A percentile compares a stretch with the other conserved stretches of the same genome.
Conservation (phyloP, 2,888 invertebrate species). For the Synanthedon vespiformis region DNA sequence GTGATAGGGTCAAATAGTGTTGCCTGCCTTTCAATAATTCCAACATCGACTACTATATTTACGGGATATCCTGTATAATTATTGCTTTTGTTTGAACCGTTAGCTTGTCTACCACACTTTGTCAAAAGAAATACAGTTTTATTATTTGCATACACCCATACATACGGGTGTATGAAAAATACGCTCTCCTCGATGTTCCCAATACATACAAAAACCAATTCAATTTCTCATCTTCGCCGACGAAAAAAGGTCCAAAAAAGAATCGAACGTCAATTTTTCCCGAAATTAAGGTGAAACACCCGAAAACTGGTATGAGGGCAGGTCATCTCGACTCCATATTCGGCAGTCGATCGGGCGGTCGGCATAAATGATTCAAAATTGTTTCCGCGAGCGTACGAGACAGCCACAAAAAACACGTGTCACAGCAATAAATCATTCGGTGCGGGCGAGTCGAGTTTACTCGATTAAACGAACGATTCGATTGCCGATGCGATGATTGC, state of each 20-base stretch:
- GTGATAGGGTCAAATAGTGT: no score
- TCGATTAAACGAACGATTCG: slow-evolving; percentile 63
- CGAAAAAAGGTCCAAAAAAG: slow-evolving; percentile 26
- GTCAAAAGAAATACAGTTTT: no score
- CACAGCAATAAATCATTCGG: slow-evolving; percentile 64
- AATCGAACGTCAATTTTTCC: slow-evolving; percentile 31
- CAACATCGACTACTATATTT: no score
- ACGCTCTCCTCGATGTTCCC: not conserved
- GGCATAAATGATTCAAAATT: slow-evolving; percentile 65
- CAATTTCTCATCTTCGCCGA: slow-evolving; percentile 38
- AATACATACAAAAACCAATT: slow-evolving; percentile 14
- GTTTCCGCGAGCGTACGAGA: slow-evolving; percentile 54
- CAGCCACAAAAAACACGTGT: slow-evolving; percentile 64
- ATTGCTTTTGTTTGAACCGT: no score
- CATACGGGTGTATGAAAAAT: no score
- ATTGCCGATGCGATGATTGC: slow-evolving; percentile 58
- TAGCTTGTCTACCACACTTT: no score
- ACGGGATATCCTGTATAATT: no score
- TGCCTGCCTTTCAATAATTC: no score
- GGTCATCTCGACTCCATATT: slow-evolving; percentile 33
- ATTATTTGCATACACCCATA: no score
- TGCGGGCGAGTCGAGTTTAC: slow-evolving; percentile 50
- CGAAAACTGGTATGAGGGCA: slow-evolving; percentile 30
- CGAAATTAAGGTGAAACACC: slow-evolving; percentile 53
- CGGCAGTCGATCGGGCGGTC: slow-evolving; percentile 48